Base-by-base conservation (phyloP, 2,797 vertebrate species). In the Pristis pectinata region DNA sequence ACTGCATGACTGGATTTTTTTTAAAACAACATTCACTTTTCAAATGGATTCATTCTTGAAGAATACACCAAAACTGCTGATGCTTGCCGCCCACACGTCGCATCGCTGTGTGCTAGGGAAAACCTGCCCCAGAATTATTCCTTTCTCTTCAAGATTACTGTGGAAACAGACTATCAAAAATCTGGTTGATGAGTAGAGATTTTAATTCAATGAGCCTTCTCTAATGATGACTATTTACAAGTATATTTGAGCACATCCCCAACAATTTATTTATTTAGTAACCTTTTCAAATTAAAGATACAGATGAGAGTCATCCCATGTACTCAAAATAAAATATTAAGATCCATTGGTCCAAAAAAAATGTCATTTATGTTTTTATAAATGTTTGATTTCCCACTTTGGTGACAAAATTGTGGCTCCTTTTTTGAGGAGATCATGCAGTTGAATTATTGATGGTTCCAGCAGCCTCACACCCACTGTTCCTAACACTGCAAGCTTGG, bases 261-360 rank as follows among this genome's bases (percentile, higher is more conserved):
- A 67, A 41, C 8, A 24, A 41, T 67, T 67, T 67, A 61, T 61
- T 64, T 85, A 85, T 59, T 85, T 49, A 19, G 59, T n/a, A 74
- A 27, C 5, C 70, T 67, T 67, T 64, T 87, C 53, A 64, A 67
- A n/a, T 24, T 37, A 41, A 91, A 91, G 37, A 24, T 8, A 64
- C 15, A 37, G 91, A 91, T 67, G 61, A 91, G 59, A 67, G 41
- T 67, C 59, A 61, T 87, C 53, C 34, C 83, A 87, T 64, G 34
- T 64, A 87, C 27, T 56, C 34, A 89, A 37, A 89, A 61, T 91
- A 67, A 91, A 91, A 91, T 67, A 67, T 91, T 91, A 91, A 91
- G n/a, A 41, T 19, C 37, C n/a, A 67, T 91, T 61, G 17, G 19
- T 27, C 37, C n/a, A 67, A 91, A 91, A 64, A 41, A 41, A 67